Base-by-base conservation (phyloP, 1,140 invertebrate genomes). In the Cotesia vestalis region DNA sequence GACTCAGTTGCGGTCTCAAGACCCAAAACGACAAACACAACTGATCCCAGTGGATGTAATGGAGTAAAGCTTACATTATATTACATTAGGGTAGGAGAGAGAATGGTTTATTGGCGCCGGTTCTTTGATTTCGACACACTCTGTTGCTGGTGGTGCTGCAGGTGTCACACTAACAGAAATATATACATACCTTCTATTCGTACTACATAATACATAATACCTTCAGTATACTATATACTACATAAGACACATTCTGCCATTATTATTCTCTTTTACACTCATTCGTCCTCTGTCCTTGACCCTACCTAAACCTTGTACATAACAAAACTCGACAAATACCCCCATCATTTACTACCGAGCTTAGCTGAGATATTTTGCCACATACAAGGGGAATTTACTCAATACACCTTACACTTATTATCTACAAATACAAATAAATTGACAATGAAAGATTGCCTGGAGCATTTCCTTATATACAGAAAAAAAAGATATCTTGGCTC, bases 191-290 rank as follows among this genome's bases (percentile, higher is more conserved):
- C 63, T 38, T 14, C 17, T 46, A 27, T 27, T 27, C 27, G 27
- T 27, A 27, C 27, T 27, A 27, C 1, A 27, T 27, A 27, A 27
- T 27, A 27, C 27, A 27, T 27, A 27, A 27, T 27, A 27, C 27
- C 27, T 27, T 27, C 27, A 27, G 27, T 27, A 27, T 27, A 27
- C 27, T 27, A 27, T 27, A 27, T 27, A 40, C 40, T 40, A 38
- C 51, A 66, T 40, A 20, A 66, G 38, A n/a, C 34, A 35, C 35
- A 14, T 66, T 66, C 52, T 38, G 35, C 46, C 63, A 66, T 66
- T 66, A 66, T 52, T 66, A 66, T 66, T 66, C 63, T 66, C 35
- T 38, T 66, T 66, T 66, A 40, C 63, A 51, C 63, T 20, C 63
- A 20, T 66, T 51, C 35, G 63, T 51, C 46, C 38, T 38, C 63